A percentile compares a stretch with the other conserved stretches of the same genome.
phyloP scores from a whole-genome alignment of 2,888 invertebrate genomes.

The Lycophotia porphyrea region DNA sequence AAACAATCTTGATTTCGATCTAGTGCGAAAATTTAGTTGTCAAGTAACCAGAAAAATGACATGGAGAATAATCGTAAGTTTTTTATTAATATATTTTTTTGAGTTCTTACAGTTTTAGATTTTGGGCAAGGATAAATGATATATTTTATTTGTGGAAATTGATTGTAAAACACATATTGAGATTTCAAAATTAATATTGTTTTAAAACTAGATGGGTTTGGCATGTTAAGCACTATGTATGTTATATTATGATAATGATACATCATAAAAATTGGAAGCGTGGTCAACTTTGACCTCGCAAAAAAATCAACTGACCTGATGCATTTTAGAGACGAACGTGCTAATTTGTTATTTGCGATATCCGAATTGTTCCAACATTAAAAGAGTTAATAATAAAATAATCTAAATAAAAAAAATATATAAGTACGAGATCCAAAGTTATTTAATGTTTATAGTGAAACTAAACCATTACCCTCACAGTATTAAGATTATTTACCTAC shows the following conservation, averaged over 20 bases:
- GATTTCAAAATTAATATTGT: not conserved
- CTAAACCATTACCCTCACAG: no score
- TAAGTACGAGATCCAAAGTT: no score
- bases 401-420: no score
- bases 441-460: no score
- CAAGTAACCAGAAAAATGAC: not conserved
- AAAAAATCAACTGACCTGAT: not conserved
- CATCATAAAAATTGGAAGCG: not conserved
- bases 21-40: not conserved
- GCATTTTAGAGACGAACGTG: not conserved
- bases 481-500: no score
- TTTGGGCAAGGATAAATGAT: not conserved
- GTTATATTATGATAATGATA: not conserved
- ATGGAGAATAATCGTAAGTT: slow-evolving; percentile 18
- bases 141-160: not conserved
- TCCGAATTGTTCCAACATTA: not conserved
- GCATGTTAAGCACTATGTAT: not conserved
- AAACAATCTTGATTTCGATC: not conserved
- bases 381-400: not conserved
- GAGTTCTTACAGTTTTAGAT: not conserved
- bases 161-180: not conserved
- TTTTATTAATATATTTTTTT: no score
- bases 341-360: not conserved
- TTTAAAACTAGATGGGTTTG: not conserved
- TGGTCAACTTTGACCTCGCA: not conserved